Conservation (phyloP, 1,140 invertebrate genomes). For the Aphaenogaster rudis region DNA sequence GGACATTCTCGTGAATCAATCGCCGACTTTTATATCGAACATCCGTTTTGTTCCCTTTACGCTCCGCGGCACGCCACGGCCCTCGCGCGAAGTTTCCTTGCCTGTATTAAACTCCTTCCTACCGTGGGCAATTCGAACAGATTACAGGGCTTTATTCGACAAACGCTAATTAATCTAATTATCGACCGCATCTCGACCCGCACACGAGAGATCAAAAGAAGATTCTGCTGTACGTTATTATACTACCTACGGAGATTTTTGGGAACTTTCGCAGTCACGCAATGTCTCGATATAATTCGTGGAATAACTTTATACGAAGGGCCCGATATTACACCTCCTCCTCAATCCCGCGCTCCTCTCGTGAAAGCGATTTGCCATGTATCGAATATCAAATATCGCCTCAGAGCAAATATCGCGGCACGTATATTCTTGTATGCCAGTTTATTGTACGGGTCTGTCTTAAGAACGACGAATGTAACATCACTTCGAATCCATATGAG, state of each 20-base stretch:
- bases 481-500: background rate
- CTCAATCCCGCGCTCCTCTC: slow-evolving; percentile 52
- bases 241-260: slow-evolving; percentile 75
- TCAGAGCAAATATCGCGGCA: slow-evolving; percentile 19
- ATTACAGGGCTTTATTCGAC: slow-evolving; percentile 82
- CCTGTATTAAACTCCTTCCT: slow-evolving; percentile 47
- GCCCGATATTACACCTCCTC: slow-evolving; percentile 32
- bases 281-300: slow-evolving; percentile 83
- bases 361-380: slow-evolving; percentile 61
- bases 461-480: slow-evolving; percentile 4
- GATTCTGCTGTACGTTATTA: slow-evolving; percentile 72
- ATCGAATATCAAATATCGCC: slow-evolving; percentile 67
- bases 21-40: slow-evolving; percentile 55
- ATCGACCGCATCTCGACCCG: slow-evolving; percentile 80
- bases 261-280: slow-evolving; percentile 82
- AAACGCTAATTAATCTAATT: slow-evolving; percentile 86
- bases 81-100: background rate
- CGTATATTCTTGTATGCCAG: background rate
- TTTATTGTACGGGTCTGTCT: background rate
- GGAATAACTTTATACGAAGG: slow-evolving; percentile 81
- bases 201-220: slow-evolving; percentile 81
- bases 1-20: slow-evolving; percentile 61
- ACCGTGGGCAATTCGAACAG: slow-evolving; percentile 72
- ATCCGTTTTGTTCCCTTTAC: slow-evolving; percentile 44
- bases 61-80: slow-evolving; percentile 38